Base-by-base conservation (phyloP, 2,888 invertebrate genomes). In the Trichacis sp. region DNA sequence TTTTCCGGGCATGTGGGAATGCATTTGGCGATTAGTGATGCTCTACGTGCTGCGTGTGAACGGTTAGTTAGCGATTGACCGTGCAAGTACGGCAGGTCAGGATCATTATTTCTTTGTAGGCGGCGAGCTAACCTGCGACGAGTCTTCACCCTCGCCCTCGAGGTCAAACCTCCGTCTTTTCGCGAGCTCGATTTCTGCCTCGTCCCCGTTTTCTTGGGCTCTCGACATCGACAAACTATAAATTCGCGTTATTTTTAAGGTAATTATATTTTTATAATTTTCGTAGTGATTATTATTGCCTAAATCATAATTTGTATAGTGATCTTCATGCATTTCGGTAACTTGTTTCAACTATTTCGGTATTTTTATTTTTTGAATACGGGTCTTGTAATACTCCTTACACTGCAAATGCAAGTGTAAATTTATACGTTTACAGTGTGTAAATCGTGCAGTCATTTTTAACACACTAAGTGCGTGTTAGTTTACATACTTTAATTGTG, bases 121-220 rank as follows among this genome's bases (percentile, higher is more conserved):
- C 73, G 70, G 71, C 74, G 80, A 75, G 79, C 84, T 84, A 83
- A 84, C 85, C 84, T 85, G 84, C 75, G 82, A 79, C 75, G 78
- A 78, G 69, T 84, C 84, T 72, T 84, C 82, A 71, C 77, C 78
- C 76, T 84, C 84, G 68, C 79, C 79, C 74, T 83, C 82, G 60
- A 77, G 71, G 74, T 84, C 82, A 61, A 86, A 49, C 75, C 80
- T 77, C 79, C 84, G 76, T 78, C 86, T 59, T 82, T 85, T 72
- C 70, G 75, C 47, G 64, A 78, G 74, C 61, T 80, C 77, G 66
- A 73, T 38, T 61, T 79, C 73, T 68, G 76, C 63, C 68, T 83
- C 82, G 45, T 81, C 82, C 18, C 82, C 81, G 56, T 82, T 83
- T 52, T 81, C 81, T 51, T 81, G 79, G 36, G 76, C 70, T 63